Conservation (phyloP, 2,113 vertebrate genomes). For the Ptilonorhynchus violaceus region DNA sequence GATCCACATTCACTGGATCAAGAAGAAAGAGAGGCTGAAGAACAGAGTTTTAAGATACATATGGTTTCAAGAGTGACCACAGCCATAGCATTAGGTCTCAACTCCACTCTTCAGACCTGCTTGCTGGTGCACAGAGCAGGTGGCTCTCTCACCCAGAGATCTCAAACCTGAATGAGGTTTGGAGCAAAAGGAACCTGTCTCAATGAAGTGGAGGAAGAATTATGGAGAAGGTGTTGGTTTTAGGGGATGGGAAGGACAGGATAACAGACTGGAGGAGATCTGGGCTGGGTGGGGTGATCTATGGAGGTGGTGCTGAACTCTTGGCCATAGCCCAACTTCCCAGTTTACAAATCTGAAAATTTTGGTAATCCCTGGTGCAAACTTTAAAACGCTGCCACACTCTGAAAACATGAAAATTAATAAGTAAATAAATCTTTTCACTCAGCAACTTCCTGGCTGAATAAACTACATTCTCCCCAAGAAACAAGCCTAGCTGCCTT, state of each 20-base stretch:
- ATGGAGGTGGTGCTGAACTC: background rate
- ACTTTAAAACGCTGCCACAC: background rate
- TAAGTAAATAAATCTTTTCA: background rate
- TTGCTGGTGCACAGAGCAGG: background rate
- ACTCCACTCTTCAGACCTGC: background rate
- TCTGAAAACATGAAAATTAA: background rate
- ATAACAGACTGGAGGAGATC: background rate
- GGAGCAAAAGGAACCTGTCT: background rate
- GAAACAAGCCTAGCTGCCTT: background rate
- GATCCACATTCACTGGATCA: background rate
- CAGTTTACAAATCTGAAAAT: background rate
- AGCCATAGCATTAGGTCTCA: background rate
- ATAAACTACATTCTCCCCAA: background rate
- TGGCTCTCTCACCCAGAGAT: background rate
- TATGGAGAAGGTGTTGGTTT: rapidly evolving
- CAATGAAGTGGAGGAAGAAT: background rate
- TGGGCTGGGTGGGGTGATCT: background rate
- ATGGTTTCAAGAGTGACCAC: background rate
- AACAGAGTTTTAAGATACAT: rapidly evolving
- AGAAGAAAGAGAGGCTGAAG: background rate
- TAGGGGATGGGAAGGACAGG: background rate
- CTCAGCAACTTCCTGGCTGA: background rate
- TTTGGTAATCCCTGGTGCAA: background rate
- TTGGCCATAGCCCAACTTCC: background rate
- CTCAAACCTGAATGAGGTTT: background rate